Conservation (phyloP, 2,113 vertebrate genomes). For the Reinhardtius hippoglossoides region DNA sequence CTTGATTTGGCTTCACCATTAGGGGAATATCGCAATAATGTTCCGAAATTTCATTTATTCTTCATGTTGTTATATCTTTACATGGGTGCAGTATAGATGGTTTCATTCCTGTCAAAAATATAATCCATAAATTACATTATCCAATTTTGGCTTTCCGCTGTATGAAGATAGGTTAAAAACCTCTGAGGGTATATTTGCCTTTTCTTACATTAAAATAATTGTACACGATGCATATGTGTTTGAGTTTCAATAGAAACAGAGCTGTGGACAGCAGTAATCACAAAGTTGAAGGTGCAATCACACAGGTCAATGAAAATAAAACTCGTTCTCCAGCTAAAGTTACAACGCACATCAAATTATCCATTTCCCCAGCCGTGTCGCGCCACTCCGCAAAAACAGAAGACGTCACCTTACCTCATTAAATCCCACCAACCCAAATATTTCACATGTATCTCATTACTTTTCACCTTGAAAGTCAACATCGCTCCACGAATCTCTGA, state of each 20-base stretch:
- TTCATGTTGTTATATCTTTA: too few species aligned
- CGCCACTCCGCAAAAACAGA: neutral
- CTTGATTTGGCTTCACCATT: too few species aligned
- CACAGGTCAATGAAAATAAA: neutral
- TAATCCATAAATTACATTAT: too few species aligned
- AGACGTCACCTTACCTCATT: slow-evolving; percentile 12
- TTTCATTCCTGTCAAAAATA: neutral
- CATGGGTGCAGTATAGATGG: neutral
- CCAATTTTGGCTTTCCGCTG: too few species aligned
- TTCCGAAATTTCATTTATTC: too few species aligned
- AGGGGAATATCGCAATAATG: neutral
- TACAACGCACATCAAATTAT: neutral
- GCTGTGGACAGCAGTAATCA: neutral
- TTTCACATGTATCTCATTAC: slow-evolving; percentile 45
- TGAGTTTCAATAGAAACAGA: too few species aligned
- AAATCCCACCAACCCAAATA: slow-evolving; percentile 34
- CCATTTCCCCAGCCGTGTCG: neutral
- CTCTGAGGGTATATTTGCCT: neutral
- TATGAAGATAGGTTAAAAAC: too few species aligned
- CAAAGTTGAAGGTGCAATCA: neutral
- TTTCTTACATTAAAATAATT: neutral
- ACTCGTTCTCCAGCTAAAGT: neutral
- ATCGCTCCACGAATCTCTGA: slow-evolving; percentile 42
- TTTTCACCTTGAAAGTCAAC: slow-evolving; percentile 58
- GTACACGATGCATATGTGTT: neutral